Base-by-base conservation (phyloP, 1,140 invertebrate genomes). In the Drusus annulatus region DNA sequence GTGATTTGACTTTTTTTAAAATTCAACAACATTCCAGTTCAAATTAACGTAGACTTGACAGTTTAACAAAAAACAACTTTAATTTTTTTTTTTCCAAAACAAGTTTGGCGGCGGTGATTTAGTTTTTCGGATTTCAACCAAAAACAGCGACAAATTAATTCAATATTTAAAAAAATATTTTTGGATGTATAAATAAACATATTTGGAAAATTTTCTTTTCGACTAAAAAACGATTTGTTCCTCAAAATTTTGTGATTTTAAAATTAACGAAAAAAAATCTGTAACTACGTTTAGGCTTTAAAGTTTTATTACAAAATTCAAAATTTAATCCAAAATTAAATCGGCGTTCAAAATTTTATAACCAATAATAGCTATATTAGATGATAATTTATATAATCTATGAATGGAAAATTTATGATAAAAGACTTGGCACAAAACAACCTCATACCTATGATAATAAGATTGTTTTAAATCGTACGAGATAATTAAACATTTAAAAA, bases 171-270 rank as follows among this genome's bases (percentile, higher is more conserved):
- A 60, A 65, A 78, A 65, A 78, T 78, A 65, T 68, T 68, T 78
- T 78, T 78, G 63, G 54, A 73, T 65, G 68, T 31, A 77, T 71
- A 60, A 71, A 54, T 8, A 78, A 62, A 36, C 50, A 45, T 54
- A 78, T 68, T 78, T 78, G 63, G 65, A 78, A 60, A 31, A 78
- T 71, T 78, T 78, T 71, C 69, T 58, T 73, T 79, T 73, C 68
- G 65, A 79, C 65, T 54, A 79, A 79, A 79, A 80, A 84, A 81
- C 83, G 83, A 80, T 81, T 84, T 69, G 83, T 84, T 84, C 83
- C 83, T 84, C 83, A 80, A 81, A 80, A 84, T 84, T 84, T 84
- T 84, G 83, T 84, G 83, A 84, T 84, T 82, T 84, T 80, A 81
- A 80, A 82, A 77, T 80, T 82, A 84, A 84, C 78, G 78, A 84